Base-by-base conservation (phyloP, 2,797 vertebrate species). In the Tamandua tetradactyla region DNA sequence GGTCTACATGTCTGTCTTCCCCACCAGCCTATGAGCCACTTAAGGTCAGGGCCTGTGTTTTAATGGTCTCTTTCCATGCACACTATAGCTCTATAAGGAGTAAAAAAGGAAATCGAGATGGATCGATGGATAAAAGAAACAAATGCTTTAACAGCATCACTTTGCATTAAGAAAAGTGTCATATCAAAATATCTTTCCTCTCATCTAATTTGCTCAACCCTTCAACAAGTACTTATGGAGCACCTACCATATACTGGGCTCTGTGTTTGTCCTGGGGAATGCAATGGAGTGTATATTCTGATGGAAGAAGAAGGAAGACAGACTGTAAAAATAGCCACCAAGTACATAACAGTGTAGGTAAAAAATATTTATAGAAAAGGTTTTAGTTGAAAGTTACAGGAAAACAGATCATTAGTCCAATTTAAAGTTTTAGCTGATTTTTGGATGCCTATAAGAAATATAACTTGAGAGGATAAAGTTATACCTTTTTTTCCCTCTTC, bases 401-500 rank as follows among this genome's bases (percentile, higher is more conserved):
- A 79, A 79, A 64, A 71, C 32, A 32, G 32, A 64, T 12, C 61
- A 32, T n/a, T n/a, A 64, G 32, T 64, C 4, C 62, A 64, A 71
- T 25, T 42, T 49, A 76, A 79, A 87, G 27, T 90, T 88, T 69
- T 86, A 9, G 37, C 57, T 27, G 3, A 49, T 52, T 86, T 95
- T 85, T 82, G 37, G 64, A 32, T 86, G 15, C 3, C 23, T 87
- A 12, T 37, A 57, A 88, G 75, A 76, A 94, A 78, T 72, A 12
- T 35, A 42, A 44, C 72, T 90, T 23, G 20, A 47, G 30, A 75
- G 17, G 42, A 32, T 47, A 20, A 49, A 44, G 47, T 9, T 32
- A 20, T 49, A 1, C 72, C 85, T 94, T 94, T 88, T 94, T 94
- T 78, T 89, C 62, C 78, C n/a, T 81, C 7, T 91, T 18, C 95